These are phyloP conservation scores for Drosophila austrosaltans DNA, from an alignment of 2,888 invertebrate species.

Conservation along the genomic window DNA sequence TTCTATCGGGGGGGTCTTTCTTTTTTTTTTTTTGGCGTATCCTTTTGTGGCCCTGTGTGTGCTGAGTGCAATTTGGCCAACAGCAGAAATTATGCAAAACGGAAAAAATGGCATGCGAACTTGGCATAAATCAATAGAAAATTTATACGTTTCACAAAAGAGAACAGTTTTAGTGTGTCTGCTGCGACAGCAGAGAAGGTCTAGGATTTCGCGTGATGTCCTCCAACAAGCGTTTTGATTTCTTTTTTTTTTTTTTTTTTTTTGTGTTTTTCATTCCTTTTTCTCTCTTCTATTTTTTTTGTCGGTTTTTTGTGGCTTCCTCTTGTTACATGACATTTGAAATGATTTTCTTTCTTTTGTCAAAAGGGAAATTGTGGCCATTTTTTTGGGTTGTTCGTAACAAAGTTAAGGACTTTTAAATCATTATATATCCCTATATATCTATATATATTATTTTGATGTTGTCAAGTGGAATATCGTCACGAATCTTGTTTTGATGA, in stretches of 20 bases:
- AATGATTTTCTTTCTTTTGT: conserved; percentile 53
- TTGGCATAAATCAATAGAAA: conserved; percentile 79
- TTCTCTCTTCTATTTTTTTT: conserved; percentile 23
- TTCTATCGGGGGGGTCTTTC: too few species aligned
- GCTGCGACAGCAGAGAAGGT: conserved; percentile 43
- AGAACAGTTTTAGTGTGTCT: conserved; percentile 65
- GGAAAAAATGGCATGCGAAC: conserved; percentile 80
- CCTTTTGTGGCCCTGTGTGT: conserved; percentile 43
- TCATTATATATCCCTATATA: conserved; percentile 32
- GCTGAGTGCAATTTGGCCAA: conserved; percentile 71
- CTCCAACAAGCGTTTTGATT: conserved; percentile 27
- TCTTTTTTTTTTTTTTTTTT: neutral
- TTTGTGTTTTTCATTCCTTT: neutral
- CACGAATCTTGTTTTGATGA: conserved; percentile 25
- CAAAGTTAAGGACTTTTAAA: conserved; percentile 41
- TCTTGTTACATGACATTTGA: conserved; percentile 46
- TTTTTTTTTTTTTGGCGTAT: neutral
- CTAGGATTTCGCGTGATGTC: conserved; percentile 50
- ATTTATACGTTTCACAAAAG: conserved; percentile 74
- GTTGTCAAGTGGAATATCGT: conserved; percentile 41
- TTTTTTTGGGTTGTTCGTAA: conserved; percentile 21
- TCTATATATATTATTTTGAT: conserved; percentile 27
- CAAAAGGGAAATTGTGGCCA: conserved; percentile 21
- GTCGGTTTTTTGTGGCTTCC: conserved; percentile 31
- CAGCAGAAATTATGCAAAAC: conserved; percentile 78